A percentile compares a stretch with the other conserved stretches of the same genome.
phyloP scores from a whole-genome alignment of 2,113 vertebrate species.

The Thomomys bottae region DNA sequence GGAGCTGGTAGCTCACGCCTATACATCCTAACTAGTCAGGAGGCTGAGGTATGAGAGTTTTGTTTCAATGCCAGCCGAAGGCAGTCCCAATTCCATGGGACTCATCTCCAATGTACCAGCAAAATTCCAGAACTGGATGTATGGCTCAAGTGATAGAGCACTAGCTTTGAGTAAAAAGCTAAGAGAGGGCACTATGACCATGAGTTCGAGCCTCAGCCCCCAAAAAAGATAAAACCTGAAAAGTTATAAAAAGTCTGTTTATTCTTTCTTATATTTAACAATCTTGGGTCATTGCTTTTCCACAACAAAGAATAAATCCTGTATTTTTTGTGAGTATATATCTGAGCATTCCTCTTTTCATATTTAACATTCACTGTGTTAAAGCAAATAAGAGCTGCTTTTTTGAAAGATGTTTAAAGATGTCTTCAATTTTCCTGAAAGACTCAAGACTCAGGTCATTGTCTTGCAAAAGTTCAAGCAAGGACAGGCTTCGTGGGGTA shows the following conservation, averaged over 20 bases:
- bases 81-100: too few relatives aligned
- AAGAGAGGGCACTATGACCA: too few relatives aligned
- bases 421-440: neutral
- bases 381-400: slow-evolving; percentile 17
- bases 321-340: neutral
- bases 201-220: too few relatives aligned
- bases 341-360: neutral
- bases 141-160: too few relatives aligned
- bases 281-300: slow-evolving; percentile 7
- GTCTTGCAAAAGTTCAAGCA: neutral
- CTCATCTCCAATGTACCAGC: too few relatives aligned
- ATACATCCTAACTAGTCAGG: too few relatives aligned
- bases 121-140: too few relatives aligned
- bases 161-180: too few relatives aligned
- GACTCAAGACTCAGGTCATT: neutral
- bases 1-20: too few relatives aligned
- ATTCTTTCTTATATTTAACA: neutral
- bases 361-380: neutral
- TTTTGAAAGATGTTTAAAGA: slow-evolving; percentile 20
- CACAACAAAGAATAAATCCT: slow-evolving; percentile 24
- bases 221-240: neutral
- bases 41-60: too few relatives aligned
- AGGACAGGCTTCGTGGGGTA: too few relatives aligned
- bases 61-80: too few relatives aligned
- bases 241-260: neutral